phyloP scores from a whole-genome alignment of 2,888 invertebrate species.

The Hylaea fasciaria region DNA sequence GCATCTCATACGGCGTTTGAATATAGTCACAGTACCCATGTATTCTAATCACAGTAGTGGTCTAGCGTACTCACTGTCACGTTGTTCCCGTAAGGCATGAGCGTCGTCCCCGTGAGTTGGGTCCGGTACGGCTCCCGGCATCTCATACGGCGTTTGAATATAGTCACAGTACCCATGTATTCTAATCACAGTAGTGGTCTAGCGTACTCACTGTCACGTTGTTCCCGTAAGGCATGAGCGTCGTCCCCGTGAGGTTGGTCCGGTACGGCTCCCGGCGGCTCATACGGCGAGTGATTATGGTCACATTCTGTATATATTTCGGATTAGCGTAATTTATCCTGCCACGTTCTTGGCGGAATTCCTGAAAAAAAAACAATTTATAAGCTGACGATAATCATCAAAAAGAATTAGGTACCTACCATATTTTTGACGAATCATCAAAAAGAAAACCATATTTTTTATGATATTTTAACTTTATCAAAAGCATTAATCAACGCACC shows the following conservation, averaged over 20 bases:
- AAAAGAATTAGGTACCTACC: too few relatives aligned
- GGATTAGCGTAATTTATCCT: conserved; percentile 44
- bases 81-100: conserved; percentile 50
- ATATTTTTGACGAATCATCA: too few relatives aligned
- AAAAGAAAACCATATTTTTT: too few relatives aligned
- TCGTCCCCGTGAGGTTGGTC: conserved; percentile 48
- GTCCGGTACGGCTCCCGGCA: conserved; percentile 48
- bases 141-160: conserved; percentile 48
- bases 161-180: conserved; percentile 31
- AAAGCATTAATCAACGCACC: too few relatives aligned
- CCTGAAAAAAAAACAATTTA: conserved; percentile 32
- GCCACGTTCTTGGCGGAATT: conserved; percentile 47
- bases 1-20: conserved; percentile 48
- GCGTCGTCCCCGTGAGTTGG: conserved; percentile 45
- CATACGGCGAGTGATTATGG: conserved; percentile 46
- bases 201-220: conserved; percentile 51
- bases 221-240: conserved; percentile 46
- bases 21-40: conserved; percentile 37
- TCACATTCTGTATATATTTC: conserved; percentile 48
- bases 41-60: too few relatives aligned
- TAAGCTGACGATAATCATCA: too few relatives aligned
- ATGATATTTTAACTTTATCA: too few relatives aligned
- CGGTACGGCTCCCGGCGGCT: conserved; percentile 47
- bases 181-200: background rate
- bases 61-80: conserved; percentile 47